These are phyloP conservation scores for Bradypodion ventrale DNA, from an alignment of 2,797 vertebrate genomes.

Conservation along the genomic window DNA sequence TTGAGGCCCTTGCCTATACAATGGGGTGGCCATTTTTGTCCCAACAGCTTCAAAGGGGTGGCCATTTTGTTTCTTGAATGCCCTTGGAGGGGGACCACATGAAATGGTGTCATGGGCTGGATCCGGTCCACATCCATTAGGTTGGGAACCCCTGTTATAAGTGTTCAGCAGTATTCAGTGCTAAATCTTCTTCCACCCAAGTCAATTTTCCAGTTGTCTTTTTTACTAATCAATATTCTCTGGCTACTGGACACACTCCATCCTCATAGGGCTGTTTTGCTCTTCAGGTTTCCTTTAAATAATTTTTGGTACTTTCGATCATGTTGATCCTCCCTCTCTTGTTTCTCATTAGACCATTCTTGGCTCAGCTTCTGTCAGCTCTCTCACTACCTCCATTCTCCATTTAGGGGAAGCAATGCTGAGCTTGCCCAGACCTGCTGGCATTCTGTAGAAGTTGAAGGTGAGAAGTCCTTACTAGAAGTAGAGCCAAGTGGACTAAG, in stretches of 20 bases:
- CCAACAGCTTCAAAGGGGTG: no score
- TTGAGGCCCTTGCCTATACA: no score
- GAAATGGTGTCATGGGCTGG: no score
- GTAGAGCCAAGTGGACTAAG: accelerated
- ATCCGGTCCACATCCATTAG: no score
- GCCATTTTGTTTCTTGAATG: no score
- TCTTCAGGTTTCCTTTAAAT: no score
- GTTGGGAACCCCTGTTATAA: background rate
- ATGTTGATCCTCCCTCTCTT: background rate
- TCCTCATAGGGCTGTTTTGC: background rate
- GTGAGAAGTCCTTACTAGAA: background rate
- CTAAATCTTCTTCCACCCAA: background rate
- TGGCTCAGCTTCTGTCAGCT: background rate
- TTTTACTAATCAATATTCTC: background rate
- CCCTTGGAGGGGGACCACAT: no score
- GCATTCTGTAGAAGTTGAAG: background rate
- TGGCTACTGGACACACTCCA: background rate
- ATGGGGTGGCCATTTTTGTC: no score
- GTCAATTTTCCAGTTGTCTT: background rate
- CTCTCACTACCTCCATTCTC: background rate
- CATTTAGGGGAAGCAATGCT: background rate
- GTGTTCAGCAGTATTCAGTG: background rate
- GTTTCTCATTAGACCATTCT: background rate
- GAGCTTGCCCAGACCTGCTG: background rate
- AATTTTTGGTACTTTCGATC: background rate